phyloP scores from a whole-genome alignment of 2,888 invertebrate genomes.

The Fragum fragum region DNA sequence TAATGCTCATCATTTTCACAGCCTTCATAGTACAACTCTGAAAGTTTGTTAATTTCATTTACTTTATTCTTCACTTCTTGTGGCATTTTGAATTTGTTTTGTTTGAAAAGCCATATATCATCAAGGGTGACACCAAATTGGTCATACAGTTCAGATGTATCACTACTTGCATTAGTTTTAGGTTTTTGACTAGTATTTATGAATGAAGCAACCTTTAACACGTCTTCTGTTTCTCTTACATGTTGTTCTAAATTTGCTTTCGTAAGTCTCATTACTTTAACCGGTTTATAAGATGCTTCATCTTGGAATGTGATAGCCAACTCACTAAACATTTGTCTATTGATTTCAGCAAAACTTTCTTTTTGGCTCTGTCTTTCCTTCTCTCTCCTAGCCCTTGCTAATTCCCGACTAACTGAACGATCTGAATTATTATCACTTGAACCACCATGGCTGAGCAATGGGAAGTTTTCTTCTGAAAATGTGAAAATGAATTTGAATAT shows the following conservation, averaged over 20 bases:
- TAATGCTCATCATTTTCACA: background rate
- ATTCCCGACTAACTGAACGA: background rate
- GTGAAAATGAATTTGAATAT: too few relatives aligned
- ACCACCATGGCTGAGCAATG: background rate
- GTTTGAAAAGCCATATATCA: constrained; percentile 47
- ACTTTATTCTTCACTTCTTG: constrained; percentile 11
- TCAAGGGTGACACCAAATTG: constrained; percentile 54
- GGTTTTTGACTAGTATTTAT: background rate
- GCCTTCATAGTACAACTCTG: background rate
- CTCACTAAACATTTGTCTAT: constrained; percentile 20
- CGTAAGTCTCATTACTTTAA: constrained; percentile 14
- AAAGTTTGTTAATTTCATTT: background rate
- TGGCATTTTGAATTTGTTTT: constrained; percentile 32
- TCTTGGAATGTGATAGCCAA: background rate
- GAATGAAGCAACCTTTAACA: background rate
- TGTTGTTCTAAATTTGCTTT: constrained; percentile 32
- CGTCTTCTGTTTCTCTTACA: constrained; percentile 17
- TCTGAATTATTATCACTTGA: background rate
- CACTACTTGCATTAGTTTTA: background rate
- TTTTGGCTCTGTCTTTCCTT: constrained; percentile 11
- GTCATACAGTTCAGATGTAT: constrained; percentile 36
- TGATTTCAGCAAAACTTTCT: constrained; percentile 22
- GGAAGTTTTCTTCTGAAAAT: background rate
- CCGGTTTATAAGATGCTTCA: background rate
- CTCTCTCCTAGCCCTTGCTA: background rate